phyloP scores from a whole-genome alignment of 2,888 invertebrate genomes.

The Eurytoma adleriae region DNA sequence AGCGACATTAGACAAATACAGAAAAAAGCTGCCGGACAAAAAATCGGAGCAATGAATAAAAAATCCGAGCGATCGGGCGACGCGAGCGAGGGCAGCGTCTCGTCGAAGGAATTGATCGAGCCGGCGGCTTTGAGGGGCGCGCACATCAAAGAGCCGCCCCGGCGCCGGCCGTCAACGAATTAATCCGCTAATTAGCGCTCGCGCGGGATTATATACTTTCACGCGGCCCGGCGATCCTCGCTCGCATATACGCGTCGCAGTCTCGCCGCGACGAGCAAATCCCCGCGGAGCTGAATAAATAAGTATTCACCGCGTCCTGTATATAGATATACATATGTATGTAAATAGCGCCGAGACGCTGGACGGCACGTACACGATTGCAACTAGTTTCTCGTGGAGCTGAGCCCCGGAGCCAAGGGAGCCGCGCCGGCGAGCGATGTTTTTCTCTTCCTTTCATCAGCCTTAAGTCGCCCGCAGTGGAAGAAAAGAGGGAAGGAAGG shows the following conservation, averaged over 20 bases:
- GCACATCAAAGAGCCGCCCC: no score
- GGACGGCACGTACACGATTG: conserved; percentile 26
- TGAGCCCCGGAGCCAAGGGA: conserved; percentile 57
- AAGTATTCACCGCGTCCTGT: conserved; percentile 45
- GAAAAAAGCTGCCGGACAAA: no score
- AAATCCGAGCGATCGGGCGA: no score
- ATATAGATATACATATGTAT: conserved; percentile 60
- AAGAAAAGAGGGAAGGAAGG: not conserved
- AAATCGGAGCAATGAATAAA: no score
- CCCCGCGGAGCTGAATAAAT: conserved; percentile 15
- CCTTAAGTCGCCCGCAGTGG: conserved; percentile 29
- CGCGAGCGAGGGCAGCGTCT: no score
- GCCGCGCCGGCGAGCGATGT: conserved; percentile 63
- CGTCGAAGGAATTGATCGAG: not conserved
- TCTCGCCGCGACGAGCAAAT: conserved; percentile 5
- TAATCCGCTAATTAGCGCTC: conserved; percentile 28
- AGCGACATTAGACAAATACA: no score
- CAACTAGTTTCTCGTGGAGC: conserved; percentile 53
- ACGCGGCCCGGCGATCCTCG: conserved; percentile 12
- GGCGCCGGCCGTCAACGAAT: conserved; percentile 7
- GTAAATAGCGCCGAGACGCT: conserved; percentile 56
- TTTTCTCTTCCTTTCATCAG: conserved; percentile 12
- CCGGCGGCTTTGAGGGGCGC: not conserved
- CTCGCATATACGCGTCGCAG: not conserved
- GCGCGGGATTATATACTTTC: conserved; percentile 20